Conservation (phyloP, 2,797 vertebrate species). For the Hydrophis major region DNA sequence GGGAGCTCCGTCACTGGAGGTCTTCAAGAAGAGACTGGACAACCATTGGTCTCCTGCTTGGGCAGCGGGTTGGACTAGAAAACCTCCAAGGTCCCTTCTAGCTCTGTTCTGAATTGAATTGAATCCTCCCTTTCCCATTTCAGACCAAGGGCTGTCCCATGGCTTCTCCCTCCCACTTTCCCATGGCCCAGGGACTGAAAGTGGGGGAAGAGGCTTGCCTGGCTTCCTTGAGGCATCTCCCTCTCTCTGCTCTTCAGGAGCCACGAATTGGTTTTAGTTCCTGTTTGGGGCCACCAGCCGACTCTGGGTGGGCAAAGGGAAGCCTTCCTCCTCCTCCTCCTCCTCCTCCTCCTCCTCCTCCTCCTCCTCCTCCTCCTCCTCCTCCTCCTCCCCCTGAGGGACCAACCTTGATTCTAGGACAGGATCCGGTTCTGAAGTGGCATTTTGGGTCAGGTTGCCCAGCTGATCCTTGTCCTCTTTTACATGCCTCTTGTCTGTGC, state of each 20-base stretch:
- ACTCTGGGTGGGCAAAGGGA: background rate
- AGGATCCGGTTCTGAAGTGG: background rate
- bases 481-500: background rate
- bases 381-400: background rate
- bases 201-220: background rate
- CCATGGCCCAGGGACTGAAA: accelerated
- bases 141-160: no score
- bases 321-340: background rate
- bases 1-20: no score
- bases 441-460: background rate
- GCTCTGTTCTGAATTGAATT: no score
- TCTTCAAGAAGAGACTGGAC: no score
- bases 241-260: background rate
- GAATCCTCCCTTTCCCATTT: background rate
- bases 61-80: background rate
- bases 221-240: background rate
- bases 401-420: background rate
- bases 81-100: no score
- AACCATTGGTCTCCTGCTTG: no score
- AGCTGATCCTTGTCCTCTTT: no score
- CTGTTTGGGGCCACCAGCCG: no score
- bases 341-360: no score
- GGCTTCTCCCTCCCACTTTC: background rate
- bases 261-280: background rate
- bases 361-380: no score